Evolutionary conservation across 2,888 invertebrate genomes (phyloP).

Genomic region (Capitulum mitella): DNA sequence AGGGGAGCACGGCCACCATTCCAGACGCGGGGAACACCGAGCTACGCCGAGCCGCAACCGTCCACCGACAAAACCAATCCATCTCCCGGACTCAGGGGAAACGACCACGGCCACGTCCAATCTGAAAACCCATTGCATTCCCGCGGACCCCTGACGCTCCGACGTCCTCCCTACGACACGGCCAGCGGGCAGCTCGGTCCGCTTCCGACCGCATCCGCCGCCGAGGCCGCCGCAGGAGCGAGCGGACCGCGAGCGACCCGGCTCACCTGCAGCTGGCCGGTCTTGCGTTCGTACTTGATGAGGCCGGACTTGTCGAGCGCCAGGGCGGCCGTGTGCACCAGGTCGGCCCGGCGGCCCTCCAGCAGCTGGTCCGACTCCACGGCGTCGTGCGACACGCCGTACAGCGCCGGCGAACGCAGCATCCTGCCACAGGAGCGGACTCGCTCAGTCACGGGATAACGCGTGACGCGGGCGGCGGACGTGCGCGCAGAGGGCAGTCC

Average conservation of each 20-base stretch:
- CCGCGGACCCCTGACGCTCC: no score
- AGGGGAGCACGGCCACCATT: no score
- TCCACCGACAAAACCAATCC: no score
- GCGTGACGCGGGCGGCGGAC: no score
- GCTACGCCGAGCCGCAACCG: no score
- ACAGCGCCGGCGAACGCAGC: conserved; percentile 80
- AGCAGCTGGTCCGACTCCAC: conserved; percentile 72
- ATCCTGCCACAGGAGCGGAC: conserved; percentile 52
- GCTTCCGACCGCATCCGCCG: no score
- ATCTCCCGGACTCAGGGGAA: no score
- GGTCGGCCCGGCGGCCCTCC: conserved; percentile 84
- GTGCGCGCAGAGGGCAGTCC: not conserved
- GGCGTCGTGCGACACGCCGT: conserved; percentile 75
- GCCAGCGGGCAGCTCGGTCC: no score
- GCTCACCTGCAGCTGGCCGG: conserved; percentile 65
- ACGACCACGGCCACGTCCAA: no score
- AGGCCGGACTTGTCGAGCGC: conserved; percentile 89
- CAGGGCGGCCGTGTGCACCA: conserved; percentile 89
- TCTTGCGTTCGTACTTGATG: conserved; percentile 88
- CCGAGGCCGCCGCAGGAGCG: not conserved
- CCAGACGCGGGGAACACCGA: no score
- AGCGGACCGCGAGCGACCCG: not conserved
- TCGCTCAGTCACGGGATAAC: not conserved
- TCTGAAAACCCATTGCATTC: no score
- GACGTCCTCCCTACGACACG: no score